A percentile compares a stretch with the other conserved stretches of the same genome.
Conservation (phyloP, 2,888 invertebrate genomes). For the Andrena marginata region DNA sequence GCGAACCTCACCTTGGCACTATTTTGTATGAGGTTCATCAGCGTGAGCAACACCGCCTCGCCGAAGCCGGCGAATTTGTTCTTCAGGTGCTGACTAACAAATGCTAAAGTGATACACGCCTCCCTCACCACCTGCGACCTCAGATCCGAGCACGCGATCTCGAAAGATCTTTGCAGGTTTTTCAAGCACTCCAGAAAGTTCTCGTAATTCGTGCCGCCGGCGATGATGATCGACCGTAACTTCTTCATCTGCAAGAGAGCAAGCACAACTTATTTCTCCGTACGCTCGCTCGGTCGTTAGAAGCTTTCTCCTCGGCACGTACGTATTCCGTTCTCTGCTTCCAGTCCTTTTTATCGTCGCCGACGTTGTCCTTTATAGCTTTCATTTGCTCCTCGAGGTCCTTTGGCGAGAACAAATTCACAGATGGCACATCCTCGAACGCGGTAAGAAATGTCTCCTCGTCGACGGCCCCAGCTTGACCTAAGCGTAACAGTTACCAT, state of each 20-base stretch:
- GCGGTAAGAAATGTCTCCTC: slow-evolving; percentile 94
- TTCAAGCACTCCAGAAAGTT: slow-evolving; percentile 92
- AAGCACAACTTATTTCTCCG: not conserved
- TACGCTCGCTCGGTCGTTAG: not conserved
- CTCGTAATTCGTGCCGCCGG: slow-evolving; percentile 91
- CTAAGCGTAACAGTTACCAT: slow-evolving; percentile 22
- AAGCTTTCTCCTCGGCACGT: slow-evolving; percentile 79
- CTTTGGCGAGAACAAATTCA: slow-evolving; percentile 93
- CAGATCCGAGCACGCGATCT: slow-evolving; percentile 93
- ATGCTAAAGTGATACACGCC: slow-evolving; percentile 97
- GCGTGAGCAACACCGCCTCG: slow-evolving; percentile 92
- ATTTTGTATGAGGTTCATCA: slow-evolving; percentile 97
- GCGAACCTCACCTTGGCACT: slow-evolving; percentile 92
- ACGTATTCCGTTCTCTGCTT: slow-evolving; percentile 97
- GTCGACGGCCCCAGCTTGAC: slow-evolving; percentile 94
- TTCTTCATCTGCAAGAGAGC: slow-evolving; percentile 90
- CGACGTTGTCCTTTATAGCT: slow-evolving; percentile 90
- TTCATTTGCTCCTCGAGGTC: slow-evolving; percentile 94
- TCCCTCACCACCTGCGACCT: slow-evolving; percentile 98
- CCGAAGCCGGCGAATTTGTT: slow-evolving; percentile 95
- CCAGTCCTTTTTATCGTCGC: slow-evolving; percentile 95
- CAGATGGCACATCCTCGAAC: slow-evolving; percentile 93
- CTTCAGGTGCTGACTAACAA: slow-evolving; percentile 93
- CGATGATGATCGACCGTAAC: slow-evolving; percentile 92
- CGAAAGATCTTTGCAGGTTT: slow-evolving; percentile 92